Conservation (phyloP, 2,888 invertebrate genomes). For the Stenoptilia bipunctidactyla region DNA sequence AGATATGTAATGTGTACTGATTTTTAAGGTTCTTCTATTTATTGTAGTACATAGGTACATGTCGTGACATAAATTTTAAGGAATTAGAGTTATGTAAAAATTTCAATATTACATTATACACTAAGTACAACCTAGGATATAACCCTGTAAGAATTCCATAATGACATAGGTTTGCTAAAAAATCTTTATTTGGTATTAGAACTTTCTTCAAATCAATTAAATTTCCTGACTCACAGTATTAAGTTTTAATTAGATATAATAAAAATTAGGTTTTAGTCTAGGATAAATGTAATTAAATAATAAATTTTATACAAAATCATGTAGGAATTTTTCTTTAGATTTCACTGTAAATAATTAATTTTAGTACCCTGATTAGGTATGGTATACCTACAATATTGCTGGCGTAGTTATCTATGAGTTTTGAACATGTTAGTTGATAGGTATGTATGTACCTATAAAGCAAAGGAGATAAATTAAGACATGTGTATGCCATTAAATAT, state of each 20-base stretch:
- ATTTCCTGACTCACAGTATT: slow-evolving; percentile 61
- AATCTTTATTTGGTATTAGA: slow-evolving; percentile 40
- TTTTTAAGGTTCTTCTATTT: slow-evolving; percentile 66
- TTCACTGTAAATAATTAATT: too few species aligned
- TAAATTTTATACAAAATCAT: slow-evolving; percentile 53
- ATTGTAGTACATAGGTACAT: slow-evolving; percentile 68
- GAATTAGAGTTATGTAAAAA: slow-evolving; percentile 48
- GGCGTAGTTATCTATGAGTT: too few species aligned
- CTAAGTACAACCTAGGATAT: slow-evolving; percentile 66
- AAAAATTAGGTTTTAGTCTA: slow-evolving; percentile 35
- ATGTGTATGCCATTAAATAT: too few species aligned
- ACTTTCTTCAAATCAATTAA: slow-evolving; percentile 33
- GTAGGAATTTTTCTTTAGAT: slow-evolving; percentile 55
- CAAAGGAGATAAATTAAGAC: too few species aligned
- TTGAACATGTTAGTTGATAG: too few species aligned
- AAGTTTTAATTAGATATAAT: slow-evolving; percentile 55
- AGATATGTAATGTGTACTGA: slow-evolving; percentile 52
- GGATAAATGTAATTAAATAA: slow-evolving; percentile 49
- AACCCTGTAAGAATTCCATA: slow-evolving; percentile 47
- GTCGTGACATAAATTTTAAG: slow-evolving; percentile 59
- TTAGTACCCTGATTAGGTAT: too few species aligned
- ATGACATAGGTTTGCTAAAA: slow-evolving; percentile 35
- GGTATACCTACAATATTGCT: too few species aligned
- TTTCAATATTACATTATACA: slow-evolving; percentile 45
- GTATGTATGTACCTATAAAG: too few species aligned